Percentiles rank a stretch among this genome's conserved stretches.
Evolutionary conservation across 2,797 vertebrate species (phyloP).

Genomic region (Echeneis naucrates): DNA sequence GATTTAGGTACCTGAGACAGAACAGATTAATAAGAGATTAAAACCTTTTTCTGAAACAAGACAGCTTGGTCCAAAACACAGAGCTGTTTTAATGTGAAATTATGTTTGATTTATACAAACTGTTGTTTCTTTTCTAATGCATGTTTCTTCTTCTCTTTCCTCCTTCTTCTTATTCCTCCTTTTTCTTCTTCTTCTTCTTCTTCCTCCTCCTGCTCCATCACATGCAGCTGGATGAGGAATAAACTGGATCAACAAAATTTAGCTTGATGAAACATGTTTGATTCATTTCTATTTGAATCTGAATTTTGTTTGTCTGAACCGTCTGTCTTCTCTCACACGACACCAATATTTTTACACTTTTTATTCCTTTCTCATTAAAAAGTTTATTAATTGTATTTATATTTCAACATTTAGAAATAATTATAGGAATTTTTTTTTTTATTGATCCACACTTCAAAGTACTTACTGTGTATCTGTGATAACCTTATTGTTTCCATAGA

Average conservation of each 20-base stretch:
- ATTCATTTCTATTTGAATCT: background rate
- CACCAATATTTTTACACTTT: constrained; percentile 42
- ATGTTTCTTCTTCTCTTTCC: constrained; percentile 18
- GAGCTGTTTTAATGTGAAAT: no score
- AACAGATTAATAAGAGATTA: no score
- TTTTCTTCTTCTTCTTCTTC: constrained; percentile 5
- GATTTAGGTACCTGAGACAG: no score
- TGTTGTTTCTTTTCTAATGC: constrained; percentile 19
- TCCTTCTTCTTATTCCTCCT: constrained; percentile 27
- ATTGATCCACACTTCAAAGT: background rate
- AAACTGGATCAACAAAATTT: constrained; percentile 36
- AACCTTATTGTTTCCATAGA: constrained; percentile 7
- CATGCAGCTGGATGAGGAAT: constrained; percentile 93
- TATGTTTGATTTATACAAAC: no score
- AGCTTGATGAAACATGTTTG: background rate
- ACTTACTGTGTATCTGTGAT: constrained; percentile 13
- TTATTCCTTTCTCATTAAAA: background rate
- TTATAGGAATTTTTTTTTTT: constrained; percentile 13
- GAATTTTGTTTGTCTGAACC: constrained; percentile 41
- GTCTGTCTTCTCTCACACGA: constrained; percentile 41
- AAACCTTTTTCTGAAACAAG: no score
- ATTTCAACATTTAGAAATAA: constrained; percentile 24
- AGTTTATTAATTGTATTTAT: background rate
- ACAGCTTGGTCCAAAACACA: no score
- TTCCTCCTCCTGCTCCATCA: constrained; percentile 65